Evolutionary conservation across 2,888 invertebrate genomes (phyloP), one percentile per base, ranked within the genome.

Genomic region (Mechanitis mazaeus): DNA sequence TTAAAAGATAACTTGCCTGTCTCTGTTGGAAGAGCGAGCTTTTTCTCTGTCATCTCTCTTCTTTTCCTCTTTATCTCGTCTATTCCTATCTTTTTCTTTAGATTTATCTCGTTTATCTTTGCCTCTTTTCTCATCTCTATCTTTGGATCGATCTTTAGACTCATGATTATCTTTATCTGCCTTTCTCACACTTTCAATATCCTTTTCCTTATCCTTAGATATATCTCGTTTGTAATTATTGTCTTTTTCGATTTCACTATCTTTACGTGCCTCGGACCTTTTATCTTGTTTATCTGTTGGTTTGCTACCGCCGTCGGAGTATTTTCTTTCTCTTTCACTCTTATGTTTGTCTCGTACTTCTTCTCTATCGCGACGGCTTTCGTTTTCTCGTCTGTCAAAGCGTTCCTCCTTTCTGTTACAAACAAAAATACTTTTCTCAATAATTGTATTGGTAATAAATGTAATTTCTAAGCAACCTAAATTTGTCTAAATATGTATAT

Each of bases 401-500:
- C 74, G 77, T 0, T 79, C 78, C 33, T 83, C 81, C 71, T 78
- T 80, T 55, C 84, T 85, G 68, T 54, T 33, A 28, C 46, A 28
- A 38, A 47, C 61, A 50, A 53, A 45, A 42, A 9, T 7, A 9
- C 9, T 42, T 7, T 20, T 20, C 20, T 20, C 20, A 20, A 20
- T 20, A 0, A 20, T 20, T 20, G 20, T 20, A 20, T 20, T 20
- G 20, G 20, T 20, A 20, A 20, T 20, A 20, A 20, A 20, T 20
- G 20, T 1, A 20, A 20, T 20, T 20, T 20, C 20, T 20, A 20
- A 20, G 1, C 20, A 20, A 20, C 20, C 20, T 20, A 20, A 3
- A 3, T 3, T 35, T 35, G 35, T 35, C 3, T 35, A 35, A 35
- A 35, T 35, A 35, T 35, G 5, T 35, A 35, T 35, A 35, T 35